Conservation (phyloP, 2,888 invertebrate genomes). For the Melinopterus prodromus region DNA sequence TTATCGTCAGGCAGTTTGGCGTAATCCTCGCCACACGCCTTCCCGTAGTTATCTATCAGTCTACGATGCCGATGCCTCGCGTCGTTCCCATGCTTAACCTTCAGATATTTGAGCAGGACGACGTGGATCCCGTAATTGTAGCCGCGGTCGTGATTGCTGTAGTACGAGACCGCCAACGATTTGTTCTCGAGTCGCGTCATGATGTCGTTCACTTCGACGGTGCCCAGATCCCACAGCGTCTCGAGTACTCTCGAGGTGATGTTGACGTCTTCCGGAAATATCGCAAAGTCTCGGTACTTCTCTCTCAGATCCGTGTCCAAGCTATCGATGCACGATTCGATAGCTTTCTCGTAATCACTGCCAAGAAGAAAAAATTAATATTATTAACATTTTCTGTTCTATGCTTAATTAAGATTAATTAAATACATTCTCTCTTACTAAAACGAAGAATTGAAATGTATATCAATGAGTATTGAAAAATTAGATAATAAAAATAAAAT, state of each 20-base stretch:
- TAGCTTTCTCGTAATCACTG: slow-evolving; percentile 56
- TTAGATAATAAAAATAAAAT: no score
- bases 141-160: slow-evolving; percentile 64
- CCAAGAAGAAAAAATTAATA: no score
- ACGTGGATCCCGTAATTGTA: slow-evolving; percentile 78
- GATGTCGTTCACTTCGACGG: slow-evolving; percentile 66
- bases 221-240: slow-evolving; percentile 62
- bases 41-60: slow-evolving; percentile 68
- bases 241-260: slow-evolving; percentile 56
- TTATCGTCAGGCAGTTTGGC: slow-evolving; percentile 73
- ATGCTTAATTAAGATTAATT: no score
- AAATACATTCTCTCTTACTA: no score
- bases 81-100: slow-evolving; percentile 59
- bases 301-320: slow-evolving; percentile 62
- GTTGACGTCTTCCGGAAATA: slow-evolving; percentile 75
- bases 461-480: no score
- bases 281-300: slow-evolving; percentile 70
- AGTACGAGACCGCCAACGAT: slow-evolving; percentile 71
- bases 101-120: slow-evolving; percentile 70
- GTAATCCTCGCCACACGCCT: slow-evolving; percentile 62
- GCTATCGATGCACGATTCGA: slow-evolving; percentile 69
- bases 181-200: slow-evolving; percentile 72
- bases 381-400: no score
- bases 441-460: background rate
- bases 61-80: slow-evolving; percentile 65